These are phyloP conservation scores for Miltochrista miniata DNA, from an alignment of 2,888 invertebrate genomes.

Conservation along the genomic window DNA sequence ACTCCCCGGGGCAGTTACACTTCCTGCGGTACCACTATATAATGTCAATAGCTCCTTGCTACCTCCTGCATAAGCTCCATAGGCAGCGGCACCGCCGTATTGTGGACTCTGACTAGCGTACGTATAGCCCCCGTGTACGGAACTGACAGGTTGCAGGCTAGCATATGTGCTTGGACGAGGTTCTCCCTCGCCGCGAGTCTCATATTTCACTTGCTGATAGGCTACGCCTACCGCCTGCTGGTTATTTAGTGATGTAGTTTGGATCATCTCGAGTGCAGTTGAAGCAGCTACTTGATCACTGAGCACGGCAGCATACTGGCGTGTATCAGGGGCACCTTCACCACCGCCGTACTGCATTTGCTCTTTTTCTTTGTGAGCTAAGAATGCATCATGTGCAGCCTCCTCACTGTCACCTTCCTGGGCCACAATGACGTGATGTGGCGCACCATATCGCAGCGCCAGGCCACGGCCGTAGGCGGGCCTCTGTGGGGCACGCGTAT, in stretches of 20 bases:
- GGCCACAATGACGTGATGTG: conserved; percentile 65
- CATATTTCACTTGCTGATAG: conserved; percentile 76
- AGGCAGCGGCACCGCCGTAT: conserved; percentile 46
- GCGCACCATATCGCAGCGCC: conserved; percentile 64
- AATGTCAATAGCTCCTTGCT: conserved; percentile 57
- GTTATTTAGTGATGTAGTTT: conserved; percentile 62
- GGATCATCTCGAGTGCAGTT: conserved; percentile 69
- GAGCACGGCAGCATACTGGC: conserved; percentile 60
- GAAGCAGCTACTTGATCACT: conserved; percentile 53
- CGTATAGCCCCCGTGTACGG: conserved; percentile 71
- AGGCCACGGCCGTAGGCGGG: conserved; percentile 53
- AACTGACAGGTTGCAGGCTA: conserved; percentile 85
- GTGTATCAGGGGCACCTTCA: conserved; percentile 42
- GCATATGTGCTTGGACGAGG: conserved; percentile 82
- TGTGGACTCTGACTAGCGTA: conserved; percentile 66
- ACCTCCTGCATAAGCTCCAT: conserved; percentile 46
- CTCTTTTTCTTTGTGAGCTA: conserved; percentile 56
- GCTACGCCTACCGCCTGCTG: conserved; percentile 72
- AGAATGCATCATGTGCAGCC: conserved; percentile 59
- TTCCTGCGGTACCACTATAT: conserved; percentile 56
- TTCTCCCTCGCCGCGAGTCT: conserved; percentile 67
- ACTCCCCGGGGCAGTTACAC: conserved; percentile 40
- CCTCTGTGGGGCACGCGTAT: conserved; percentile 42
- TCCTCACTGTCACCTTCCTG: conserved; percentile 60
- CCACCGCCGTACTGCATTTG: conserved; percentile 56